phyloP scores from a whole-genome alignment of 2,888 invertebrate species.

The Leptinotarsa rubiginosa region DNA sequence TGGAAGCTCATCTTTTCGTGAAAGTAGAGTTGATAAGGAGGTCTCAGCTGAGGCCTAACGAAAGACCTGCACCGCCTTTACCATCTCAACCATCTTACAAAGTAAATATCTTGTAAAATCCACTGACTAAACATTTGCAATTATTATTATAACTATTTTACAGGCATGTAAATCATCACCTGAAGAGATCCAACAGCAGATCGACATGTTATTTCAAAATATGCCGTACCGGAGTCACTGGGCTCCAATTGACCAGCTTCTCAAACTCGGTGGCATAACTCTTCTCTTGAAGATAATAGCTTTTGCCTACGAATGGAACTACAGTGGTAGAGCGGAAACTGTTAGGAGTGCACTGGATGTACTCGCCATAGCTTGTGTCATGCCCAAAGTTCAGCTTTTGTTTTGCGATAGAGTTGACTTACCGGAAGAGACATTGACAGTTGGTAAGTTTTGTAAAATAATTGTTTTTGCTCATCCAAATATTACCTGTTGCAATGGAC shows the following conservation, averaged over 20 bases:
- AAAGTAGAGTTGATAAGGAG: slow-evolving; percentile 80
- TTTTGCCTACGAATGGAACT: slow-evolving; percentile 92
- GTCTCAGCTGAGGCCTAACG: slow-evolving; percentile 66
- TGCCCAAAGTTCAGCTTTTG: slow-evolving; percentile 82
- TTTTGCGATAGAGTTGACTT: slow-evolving; percentile 82
- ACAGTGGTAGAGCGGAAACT: slow-evolving; percentile 86
- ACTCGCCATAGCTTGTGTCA: slow-evolving; percentile 89
- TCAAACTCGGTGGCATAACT: slow-evolving; percentile 85
- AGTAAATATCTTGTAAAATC: slow-evolving; percentile 48
- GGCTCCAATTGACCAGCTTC: slow-evolving; percentile 89
- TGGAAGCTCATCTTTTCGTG: slow-evolving; percentile 88
- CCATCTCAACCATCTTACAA: slow-evolving; percentile 67
- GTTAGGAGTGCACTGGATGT: slow-evolving; percentile 87
- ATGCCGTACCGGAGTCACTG: slow-evolving; percentile 83
- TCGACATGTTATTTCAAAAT: slow-evolving; percentile 82
- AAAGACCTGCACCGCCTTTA: slow-evolving; percentile 59
- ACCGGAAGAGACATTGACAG: slow-evolving; percentile 81
- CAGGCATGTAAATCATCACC: slow-evolving; percentile 76
- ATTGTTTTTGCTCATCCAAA: too few species aligned
- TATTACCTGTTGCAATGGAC: too few species aligned
- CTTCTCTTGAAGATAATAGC: slow-evolving; percentile 88
- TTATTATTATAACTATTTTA: slow-evolving; percentile 25
- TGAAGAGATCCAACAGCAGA: slow-evolving; percentile 88
- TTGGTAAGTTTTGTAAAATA: slow-evolving; percentile 64
- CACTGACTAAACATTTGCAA: neutral